These are phyloP conservation scores for Pluvianellus socialis DNA, from an alignment of 2,113 vertebrate species.

Conservation along the genomic window DNA sequence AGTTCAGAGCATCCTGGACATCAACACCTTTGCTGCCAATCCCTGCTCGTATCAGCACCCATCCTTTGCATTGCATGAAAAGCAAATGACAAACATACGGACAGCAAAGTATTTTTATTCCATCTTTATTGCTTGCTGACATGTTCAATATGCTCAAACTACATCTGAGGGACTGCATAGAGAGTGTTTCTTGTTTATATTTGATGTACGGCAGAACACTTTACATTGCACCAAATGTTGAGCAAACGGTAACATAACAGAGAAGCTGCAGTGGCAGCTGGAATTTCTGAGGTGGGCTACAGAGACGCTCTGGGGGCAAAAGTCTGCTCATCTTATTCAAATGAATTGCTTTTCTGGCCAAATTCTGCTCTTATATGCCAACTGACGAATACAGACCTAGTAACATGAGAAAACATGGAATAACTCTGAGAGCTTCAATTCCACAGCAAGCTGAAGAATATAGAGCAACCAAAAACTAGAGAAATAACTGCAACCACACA, in stretches of 20 bases:
- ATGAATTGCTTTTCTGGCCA: conserved; percentile 62
- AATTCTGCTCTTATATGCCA: conserved; percentile 52
- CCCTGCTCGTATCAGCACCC: conserved; percentile 36
- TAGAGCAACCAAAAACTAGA: not conserved
- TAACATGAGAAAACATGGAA: conserved; percentile 57
- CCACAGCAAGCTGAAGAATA: conserved; percentile 6
- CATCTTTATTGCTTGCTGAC: conserved; percentile 70
- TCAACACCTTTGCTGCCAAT: conserved; percentile 63
- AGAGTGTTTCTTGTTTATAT: conserved; percentile 71
- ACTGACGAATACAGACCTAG: conserved; percentile 61
- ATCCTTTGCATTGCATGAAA: conserved; percentile 67
- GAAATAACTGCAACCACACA: not conserved
- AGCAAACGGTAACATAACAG: conserved; percentile 68
- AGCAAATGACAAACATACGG: conserved; percentile 70
- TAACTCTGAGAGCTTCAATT: conserved; percentile 30
- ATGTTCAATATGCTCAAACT: conserved; percentile 70
- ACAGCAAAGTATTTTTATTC: conserved; percentile 73
- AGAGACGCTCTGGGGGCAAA: conserved; percentile 65
- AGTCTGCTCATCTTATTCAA: conserved; percentile 69
- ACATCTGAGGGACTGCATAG: conserved; percentile 68
- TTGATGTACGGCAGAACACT: conserved; percentile 70
- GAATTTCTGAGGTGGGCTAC: conserved; percentile 69
- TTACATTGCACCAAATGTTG: conserved; percentile 72
- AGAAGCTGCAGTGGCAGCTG: conserved; percentile 65
- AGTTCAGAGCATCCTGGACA: conserved; percentile 51